A percentile compares a stretch with the other conserved stretches of the same genome.
Evolutionary conservation across 2,888 invertebrate species (phyloP).

Genomic region (Hermodice carunculata): DNA sequence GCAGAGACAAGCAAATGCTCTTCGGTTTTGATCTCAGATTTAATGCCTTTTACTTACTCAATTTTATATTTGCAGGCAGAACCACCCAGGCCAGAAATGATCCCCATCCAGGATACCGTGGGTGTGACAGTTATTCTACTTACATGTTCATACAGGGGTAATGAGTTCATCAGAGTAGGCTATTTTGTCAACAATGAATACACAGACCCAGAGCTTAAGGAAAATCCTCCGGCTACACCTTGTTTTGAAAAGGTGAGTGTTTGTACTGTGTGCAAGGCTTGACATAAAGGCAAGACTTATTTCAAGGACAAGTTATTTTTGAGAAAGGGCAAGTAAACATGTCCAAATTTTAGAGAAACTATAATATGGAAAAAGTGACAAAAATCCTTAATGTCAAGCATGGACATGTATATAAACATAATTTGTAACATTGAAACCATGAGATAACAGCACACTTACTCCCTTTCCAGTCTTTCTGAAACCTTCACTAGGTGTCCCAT

Average conservation of each 20-base stretch:
- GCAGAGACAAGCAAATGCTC: too few relatives aligned
- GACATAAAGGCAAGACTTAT: too few relatives aligned
- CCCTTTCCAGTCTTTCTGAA: too few relatives aligned
- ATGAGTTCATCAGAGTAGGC: conserved; percentile 97
- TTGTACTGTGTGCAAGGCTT: too few relatives aligned
- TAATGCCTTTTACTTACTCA: too few relatives aligned
- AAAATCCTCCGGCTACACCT: conserved; percentile 94
- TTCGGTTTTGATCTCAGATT: too few relatives aligned
- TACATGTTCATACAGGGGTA: conserved; percentile 89
- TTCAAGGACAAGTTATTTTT: too few relatives aligned
- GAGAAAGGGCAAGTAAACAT: neutral
- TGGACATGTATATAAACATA: too few relatives aligned
- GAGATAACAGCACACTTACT: too few relatives aligned
- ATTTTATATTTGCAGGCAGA: conserved; percentile 89
- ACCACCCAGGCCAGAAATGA: conserved; percentile 92
- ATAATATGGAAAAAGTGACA: neutral
- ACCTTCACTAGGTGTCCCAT: too few relatives aligned
- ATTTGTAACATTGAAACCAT: too few relatives aligned
- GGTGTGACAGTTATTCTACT: conserved; percentile 97
- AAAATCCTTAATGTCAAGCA: too few relatives aligned
- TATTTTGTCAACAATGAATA: conserved; percentile 99
- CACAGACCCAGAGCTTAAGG: conserved; percentile 90
- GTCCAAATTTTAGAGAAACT: neutral
- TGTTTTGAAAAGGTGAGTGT: conserved; percentile 90
- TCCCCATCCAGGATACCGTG: conserved; percentile 96